A percentile compares a stretch with the other conserved stretches of the same genome.
Conservation (phyloP, 2,113 vertebrate species). For the Pygoscelis adeliae region DNA sequence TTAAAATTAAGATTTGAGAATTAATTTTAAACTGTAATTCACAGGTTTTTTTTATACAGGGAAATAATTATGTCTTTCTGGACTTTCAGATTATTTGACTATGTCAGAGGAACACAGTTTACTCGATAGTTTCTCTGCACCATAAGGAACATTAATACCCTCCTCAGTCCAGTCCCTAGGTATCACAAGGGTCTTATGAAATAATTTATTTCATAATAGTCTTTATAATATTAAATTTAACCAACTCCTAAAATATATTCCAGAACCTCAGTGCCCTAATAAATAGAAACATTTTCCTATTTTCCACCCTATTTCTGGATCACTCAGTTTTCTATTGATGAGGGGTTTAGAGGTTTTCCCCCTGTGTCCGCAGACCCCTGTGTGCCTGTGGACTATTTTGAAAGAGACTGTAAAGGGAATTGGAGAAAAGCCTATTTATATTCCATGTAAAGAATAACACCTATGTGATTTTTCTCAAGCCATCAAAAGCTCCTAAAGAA, state of each 20-base stretch:
- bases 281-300: background rate
- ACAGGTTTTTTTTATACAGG: background rate
- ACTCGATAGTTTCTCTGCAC: background rate
- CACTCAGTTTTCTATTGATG: accelerated
- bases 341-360: background rate
- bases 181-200: background rate
- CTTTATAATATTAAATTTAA: background rate
- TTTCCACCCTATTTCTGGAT: background rate
- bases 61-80: background rate
- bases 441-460: background rate
- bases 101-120: background rate
- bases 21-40: background rate
- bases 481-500: background rate
- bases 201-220: background rate
- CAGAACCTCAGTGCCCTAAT: background rate
- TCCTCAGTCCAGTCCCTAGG: background rate
- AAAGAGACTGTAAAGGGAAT: background rate
- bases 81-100: background rate
- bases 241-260: background rate
- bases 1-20: background rate
- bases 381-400: background rate
- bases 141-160: background rate
- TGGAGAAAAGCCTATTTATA: background rate
- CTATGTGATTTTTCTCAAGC: background rate
- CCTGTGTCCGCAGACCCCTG: accelerated